A percentile compares a stretch with the other conserved stretches of the same genome.
These are phyloP conservation scores for Celastrina argiolus DNA, from an alignment of 2,888 invertebrate genomes.

Conservation along the genomic window DNA sequence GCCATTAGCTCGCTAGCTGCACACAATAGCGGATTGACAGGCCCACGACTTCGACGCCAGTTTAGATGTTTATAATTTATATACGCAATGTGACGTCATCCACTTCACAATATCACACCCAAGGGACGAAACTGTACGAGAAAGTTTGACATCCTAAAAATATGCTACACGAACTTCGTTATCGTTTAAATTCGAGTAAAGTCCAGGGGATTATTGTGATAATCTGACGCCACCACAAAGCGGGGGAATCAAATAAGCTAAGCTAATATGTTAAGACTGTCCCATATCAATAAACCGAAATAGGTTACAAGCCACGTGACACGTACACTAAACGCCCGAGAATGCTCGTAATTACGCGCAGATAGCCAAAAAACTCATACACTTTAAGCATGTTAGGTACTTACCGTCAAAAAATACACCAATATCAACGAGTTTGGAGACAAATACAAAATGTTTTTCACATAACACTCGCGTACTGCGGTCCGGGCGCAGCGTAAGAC, in stretches of 20 bases:
- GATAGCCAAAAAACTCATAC: not conserved
- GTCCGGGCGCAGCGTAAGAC: constrained; percentile 30
- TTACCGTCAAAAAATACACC: constrained; percentile 15
- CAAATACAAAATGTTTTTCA: constrained; percentile 32
- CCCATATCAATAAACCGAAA: constrained; percentile 16
- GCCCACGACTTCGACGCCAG: not conserved
- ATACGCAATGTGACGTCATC: not conserved
- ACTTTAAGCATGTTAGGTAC: not conserved
- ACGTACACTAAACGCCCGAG: not conserved
- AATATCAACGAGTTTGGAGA: not conserved
- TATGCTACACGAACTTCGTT: not conserved
- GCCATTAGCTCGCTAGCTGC: not conserved
- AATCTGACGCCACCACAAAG: not conserved
- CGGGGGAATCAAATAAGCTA: not conserved
- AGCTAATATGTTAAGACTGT: constrained; percentile 12
- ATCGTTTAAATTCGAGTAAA: not conserved
- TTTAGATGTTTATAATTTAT: not conserved
- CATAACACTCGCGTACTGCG: constrained; percentile 53
- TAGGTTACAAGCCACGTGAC: constrained; percentile 21
- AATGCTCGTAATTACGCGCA: not conserved
- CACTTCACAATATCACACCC: not conserved
- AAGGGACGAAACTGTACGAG: not conserved
- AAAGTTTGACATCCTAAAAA: not conserved
- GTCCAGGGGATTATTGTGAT: not conserved
- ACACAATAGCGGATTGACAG: not conserved